Evolutionary conservation across 2,113 vertebrate species (phyloP).

Genomic region (Sorex fumeus): DNA sequence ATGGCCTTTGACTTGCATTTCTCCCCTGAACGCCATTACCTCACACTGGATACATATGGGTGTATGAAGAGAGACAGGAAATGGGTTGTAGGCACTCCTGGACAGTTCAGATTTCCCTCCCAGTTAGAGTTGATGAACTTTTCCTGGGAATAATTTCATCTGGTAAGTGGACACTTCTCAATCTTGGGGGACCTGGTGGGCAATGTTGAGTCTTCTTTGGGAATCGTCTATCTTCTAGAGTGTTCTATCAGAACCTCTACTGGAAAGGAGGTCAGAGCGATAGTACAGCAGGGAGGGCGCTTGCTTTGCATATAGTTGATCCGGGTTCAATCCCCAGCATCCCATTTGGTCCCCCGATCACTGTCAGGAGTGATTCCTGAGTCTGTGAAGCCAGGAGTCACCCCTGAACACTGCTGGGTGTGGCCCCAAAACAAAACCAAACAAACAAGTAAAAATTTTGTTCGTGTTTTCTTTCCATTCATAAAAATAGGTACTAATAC

Average conservation of each 20-base stretch:
- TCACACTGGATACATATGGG: conserved; percentile 67
- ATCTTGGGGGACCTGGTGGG: conserved; percentile 73
- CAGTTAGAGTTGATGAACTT: conserved; percentile 83
- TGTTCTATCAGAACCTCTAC: conserved; percentile 72
- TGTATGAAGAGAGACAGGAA: conserved; percentile 80
- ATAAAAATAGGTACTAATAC: not conserved
- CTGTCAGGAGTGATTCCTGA: too few relatives aligned
- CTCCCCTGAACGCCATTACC: conserved; percentile 56
- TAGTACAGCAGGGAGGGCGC: too few relatives aligned
- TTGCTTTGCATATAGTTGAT: too few relatives aligned
- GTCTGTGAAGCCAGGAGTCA: too few relatives aligned
- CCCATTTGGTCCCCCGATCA: too few relatives aligned
- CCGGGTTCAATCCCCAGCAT: too few relatives aligned
- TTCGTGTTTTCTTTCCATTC: not conserved
- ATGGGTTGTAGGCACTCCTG: conserved; percentile 66
- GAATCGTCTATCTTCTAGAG: conserved; percentile 79
- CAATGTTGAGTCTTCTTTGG: conserved; percentile 71
- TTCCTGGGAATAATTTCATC: conserved; percentile 81
- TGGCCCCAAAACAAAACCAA: conserved; percentile 28
- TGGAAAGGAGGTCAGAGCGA: too few relatives aligned
- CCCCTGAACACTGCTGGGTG: too few relatives aligned
- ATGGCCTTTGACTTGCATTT: conserved; percentile 58
- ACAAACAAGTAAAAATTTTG: not conserved
- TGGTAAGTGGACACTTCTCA: conserved; percentile 81
- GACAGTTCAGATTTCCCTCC: conserved; percentile 78